A percentile compares a stretch with the other conserved stretches of the same genome.
Evolutionary conservation across 2,888 invertebrate genomes (phyloP).

Genomic region (Eristalis intricaria): DNA sequence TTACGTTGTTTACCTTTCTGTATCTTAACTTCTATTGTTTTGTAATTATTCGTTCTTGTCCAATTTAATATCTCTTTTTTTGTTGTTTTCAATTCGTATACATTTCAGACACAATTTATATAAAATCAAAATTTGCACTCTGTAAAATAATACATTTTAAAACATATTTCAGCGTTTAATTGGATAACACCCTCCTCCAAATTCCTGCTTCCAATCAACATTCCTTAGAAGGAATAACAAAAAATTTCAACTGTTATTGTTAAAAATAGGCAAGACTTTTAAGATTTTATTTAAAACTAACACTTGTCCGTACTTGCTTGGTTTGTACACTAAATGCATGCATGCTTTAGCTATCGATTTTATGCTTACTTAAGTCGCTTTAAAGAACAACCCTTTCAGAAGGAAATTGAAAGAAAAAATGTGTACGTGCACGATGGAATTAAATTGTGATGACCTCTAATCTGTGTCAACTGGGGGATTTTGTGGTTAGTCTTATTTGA

Average conservation of each 20-base stretch:
- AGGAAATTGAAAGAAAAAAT: neutral
- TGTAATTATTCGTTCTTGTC: neutral
- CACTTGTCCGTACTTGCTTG: slow-evolving; percentile 24
- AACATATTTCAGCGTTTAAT: slow-evolving; percentile 57
- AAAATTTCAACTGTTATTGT: slow-evolving; percentile 38
- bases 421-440: slow-evolving; percentile 19
- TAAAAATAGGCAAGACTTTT: slow-evolving; percentile 62
- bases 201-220: slow-evolving; percentile 39
- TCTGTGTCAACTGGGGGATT: slow-evolving; percentile 19
- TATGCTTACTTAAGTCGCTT: slow-evolving; percentile 14
- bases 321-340: slow-evolving; percentile 7
- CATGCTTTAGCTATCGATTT: slow-evolving; percentile 60
- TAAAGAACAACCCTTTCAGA: slow-evolving; percentile 59
- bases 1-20: neutral
- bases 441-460: slow-evolving; percentile 53
- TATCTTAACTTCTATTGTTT: neutral
- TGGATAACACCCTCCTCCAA: slow-evolving; percentile 30
- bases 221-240: slow-evolving; percentile 42
- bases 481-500: slow-evolving; percentile 49
- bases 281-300: slow-evolving; percentile 11
- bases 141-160: slow-evolving; percentile 24
- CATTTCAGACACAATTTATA: neutral
- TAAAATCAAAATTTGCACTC: neutral
- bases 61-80: neutral
- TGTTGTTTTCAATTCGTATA: neutral